Conservation (phyloP, 64 coral and sea anemone species). For the Porites australiensis region DNA sequence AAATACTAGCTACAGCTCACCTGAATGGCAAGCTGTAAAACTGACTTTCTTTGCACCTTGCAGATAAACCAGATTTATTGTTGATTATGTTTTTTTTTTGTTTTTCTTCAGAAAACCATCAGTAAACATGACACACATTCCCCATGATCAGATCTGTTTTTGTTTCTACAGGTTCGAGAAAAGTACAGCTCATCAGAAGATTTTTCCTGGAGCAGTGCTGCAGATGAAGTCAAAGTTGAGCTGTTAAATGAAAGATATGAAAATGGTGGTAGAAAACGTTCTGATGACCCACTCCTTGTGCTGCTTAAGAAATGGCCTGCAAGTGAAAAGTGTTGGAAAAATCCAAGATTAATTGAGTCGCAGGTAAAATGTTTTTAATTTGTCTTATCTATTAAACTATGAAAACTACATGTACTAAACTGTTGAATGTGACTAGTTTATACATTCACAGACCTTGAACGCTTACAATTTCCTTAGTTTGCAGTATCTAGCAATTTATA, state of each 20-base stretch:
- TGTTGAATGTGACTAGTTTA: too few species aligned
- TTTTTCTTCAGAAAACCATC: not conserved
- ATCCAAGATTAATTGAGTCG: slow-evolving; percentile 63
- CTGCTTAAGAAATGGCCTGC: slow-evolving; percentile 81
- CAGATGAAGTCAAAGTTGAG: slow-evolving; percentile 82
- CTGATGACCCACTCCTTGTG: slow-evolving; percentile 73
- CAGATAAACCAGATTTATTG: too few species aligned
- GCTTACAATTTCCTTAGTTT: not conserved
- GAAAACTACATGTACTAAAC: too few species aligned
- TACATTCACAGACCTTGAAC: not conserved
- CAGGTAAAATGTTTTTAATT: not conserved
- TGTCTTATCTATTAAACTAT: not conserved
- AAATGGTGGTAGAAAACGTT: slow-evolving; percentile 55
- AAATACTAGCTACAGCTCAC: too few species aligned
- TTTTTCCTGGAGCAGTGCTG: slow-evolving; percentile 70
- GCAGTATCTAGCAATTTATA: not conserved
- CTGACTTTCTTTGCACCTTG: too few species aligned
- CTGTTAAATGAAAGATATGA: slow-evolving; percentile 72
- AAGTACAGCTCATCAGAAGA: slow-evolving; percentile 65
- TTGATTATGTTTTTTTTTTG: not conserved
- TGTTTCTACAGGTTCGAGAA: slow-evolving; percentile 65
- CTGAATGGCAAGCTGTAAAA: too few species aligned
- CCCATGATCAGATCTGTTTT: not conserved
- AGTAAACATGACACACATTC: not conserved
- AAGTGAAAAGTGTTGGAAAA: slow-evolving; percentile 62